Evolutionary conservation across 2,888 invertebrate genomes (phyloP).

Genomic region (Zaprionus obscuricornis): DNA sequence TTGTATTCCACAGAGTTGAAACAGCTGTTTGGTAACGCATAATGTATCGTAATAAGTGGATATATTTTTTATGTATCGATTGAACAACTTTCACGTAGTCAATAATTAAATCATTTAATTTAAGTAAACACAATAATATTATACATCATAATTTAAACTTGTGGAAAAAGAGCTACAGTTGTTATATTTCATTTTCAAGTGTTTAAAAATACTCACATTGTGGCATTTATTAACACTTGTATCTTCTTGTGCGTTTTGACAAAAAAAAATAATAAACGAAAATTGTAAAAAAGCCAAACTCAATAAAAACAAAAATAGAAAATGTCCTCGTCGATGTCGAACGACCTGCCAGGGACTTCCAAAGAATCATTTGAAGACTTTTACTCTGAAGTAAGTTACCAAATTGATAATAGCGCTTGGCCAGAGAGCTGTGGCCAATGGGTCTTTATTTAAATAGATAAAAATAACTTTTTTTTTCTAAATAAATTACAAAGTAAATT

Average conservation of each 20-base stretch:
- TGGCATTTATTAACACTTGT: constrained; percentile 23
- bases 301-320: constrained; percentile 28
- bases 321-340: constrained; percentile 64
- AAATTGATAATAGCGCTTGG: constrained; percentile 25
- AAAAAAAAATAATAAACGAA: constrained; percentile 29
- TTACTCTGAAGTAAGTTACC: constrained; percentile 90
- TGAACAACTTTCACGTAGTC: too few species aligned
- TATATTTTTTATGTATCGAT: too few species aligned
- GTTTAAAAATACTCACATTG: constrained; percentile 20
- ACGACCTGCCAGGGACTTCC: constrained; percentile 80
- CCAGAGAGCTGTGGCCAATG: constrained; percentile 7
- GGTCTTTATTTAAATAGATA: constrained; percentile 4
- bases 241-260: constrained; percentile 27
- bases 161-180: neutral
- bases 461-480: constrained; percentile 23
- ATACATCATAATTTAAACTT: neutral
- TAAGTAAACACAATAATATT: neutral
- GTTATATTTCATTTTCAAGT: neutral
- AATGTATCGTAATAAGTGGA: too few species aligned
- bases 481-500: constrained; percentile 61
- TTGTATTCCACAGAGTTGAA: constrained; percentile 10
- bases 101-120: neutral
- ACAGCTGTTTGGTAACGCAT: too few species aligned
- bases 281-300: constrained; percentile 15
- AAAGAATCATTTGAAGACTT: constrained; percentile 92